A percentile compares a stretch with the other conserved stretches of the same genome.
Evolutionary conservation across 2,888 invertebrate species (phyloP).

Genomic region (Lasioglossum leucozonium): DNA sequence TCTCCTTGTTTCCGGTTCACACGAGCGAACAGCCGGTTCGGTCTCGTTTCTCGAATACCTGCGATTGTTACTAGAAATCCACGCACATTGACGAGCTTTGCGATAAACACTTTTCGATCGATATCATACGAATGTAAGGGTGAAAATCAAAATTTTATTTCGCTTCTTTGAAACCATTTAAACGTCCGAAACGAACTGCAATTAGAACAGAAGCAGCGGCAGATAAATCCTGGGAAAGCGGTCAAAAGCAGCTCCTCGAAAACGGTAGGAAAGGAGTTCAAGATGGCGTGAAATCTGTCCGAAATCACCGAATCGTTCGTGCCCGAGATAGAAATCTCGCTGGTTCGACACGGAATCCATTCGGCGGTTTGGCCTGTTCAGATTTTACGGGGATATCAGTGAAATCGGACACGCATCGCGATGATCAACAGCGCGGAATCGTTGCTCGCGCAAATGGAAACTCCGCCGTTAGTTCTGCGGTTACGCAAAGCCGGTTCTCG

Average conservation of each 20-base stretch:
- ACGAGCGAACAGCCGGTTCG: neutral
- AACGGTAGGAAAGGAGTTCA: neutral
- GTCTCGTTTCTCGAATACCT: neutral
- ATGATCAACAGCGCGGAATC: constrained; percentile 2
- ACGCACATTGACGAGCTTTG: constrained; percentile 1
- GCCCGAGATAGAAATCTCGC: neutral
- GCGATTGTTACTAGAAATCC: neutral
- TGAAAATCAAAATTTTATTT: no score
- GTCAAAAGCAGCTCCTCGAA: neutral
- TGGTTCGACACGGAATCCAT: neutral
- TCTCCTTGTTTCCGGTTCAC: constrained; percentile 12
- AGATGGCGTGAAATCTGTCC: neutral
- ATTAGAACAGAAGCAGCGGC: no score
- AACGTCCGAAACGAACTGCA: neutral
- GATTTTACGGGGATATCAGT: neutral
- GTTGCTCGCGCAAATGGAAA: constrained; percentile 27
- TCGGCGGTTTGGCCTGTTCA: neutral
- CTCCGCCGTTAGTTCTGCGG: constrained; percentile 36
- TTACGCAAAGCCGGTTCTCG: constrained; percentile 37
- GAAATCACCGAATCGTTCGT: neutral
- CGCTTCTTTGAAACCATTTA: no score
- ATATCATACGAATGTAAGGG: no score
- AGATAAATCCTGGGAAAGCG: neutral
- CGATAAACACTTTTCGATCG: no score
- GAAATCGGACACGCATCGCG: constrained; percentile 1